Evolutionary conservation across 2,113 vertebrate species (phyloP), one percentile per base, ranked within the genome.

Genomic region (Meles meles): DNA sequence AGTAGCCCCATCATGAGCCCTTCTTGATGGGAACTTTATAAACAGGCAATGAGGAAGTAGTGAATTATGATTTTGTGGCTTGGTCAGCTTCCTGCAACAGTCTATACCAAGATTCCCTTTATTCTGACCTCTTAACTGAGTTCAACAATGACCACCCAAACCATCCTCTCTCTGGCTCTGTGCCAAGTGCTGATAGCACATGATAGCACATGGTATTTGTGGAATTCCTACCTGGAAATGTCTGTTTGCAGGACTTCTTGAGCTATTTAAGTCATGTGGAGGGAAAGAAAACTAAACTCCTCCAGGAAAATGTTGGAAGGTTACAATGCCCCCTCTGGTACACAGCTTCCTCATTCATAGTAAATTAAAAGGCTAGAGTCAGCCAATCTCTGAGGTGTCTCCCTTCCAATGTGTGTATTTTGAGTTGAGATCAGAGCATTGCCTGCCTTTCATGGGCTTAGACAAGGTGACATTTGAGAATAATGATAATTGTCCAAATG

Each of bases 1-100:
- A 69, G 34, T 8, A 9, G 7, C 34, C 8, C 67, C 34, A 79
- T 76, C n/a, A 69, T 61, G 20, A 21, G 39, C 21, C 31, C n/a
- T 93, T 88, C 71, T 95, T 77, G 29, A 85, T 44, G 21, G 25
- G 42, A 6, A 4, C 39, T 31, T 96, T 97, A 92, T 93, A 97
- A 92, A 42, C 20, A 87, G n/a, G 47, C 55, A 39, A 31, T 1
- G 0, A 69, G 37, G n/a, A 42, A 94, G 12, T 21, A 84, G 65
- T 52, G 65, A 93, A 57, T 96, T 96, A 76, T 87, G 57, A 89
- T 92, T 79, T 85, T 71, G 57, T 85, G 65, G 52, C 52, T 92
- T 2, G 47, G n/a, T 80, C 37, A 81, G 65, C 74, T 85, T 94
- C 65, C 83, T 76, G 12, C 6, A 71, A n/a, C 18, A 55, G 10